Conservation (phyloP, 2,113 vertebrate genomes). For the Lutjanus erythropterus region DNA sequence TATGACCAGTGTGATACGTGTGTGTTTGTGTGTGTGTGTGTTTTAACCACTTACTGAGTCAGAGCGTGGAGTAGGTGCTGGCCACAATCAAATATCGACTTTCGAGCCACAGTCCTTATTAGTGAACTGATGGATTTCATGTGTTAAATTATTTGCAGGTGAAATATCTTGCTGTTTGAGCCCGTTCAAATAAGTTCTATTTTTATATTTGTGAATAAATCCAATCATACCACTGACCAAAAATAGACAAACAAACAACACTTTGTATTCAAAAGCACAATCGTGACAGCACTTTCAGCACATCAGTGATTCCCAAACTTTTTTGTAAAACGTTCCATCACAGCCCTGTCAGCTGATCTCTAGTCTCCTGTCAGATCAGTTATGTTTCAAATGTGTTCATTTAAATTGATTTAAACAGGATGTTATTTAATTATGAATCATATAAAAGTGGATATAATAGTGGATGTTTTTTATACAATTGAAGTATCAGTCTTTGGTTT, state of each 20-base stretch:
- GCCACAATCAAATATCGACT: constrained; percentile 51
- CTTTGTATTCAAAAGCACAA: neutral
- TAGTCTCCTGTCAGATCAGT: too few species aligned
- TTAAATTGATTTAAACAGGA: too few species aligned
- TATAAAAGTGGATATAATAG: too few species aligned
- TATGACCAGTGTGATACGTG: neutral
- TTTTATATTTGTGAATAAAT: neutral
- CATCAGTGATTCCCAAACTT: too few species aligned
- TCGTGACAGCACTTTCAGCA: neutral
- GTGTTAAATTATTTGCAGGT: constrained; percentile 33
- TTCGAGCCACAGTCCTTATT: constrained; percentile 3
- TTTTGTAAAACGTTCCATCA: too few species aligned
- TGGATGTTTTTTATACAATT: too few species aligned
- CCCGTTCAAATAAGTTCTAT: neutral
- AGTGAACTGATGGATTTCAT: constrained; percentile 38
- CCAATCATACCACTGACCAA: neutral
- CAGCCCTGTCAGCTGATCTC: too few species aligned
- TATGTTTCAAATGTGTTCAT: too few species aligned
- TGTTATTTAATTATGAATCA: too few species aligned
- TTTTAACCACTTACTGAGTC: constrained; percentile 7
- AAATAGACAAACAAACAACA: constrained; percentile 1
- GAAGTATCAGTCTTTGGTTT: too few species aligned
- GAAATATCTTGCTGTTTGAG: constrained; percentile 31
- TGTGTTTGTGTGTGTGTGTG: constrained; percentile 32
- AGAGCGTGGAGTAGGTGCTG: constrained; percentile 5